Percentiles rank a stretch among this genome's conserved stretches.
Conservation (phyloP, 1,140 invertebrate species). For the Sycobia sp. region DNA sequence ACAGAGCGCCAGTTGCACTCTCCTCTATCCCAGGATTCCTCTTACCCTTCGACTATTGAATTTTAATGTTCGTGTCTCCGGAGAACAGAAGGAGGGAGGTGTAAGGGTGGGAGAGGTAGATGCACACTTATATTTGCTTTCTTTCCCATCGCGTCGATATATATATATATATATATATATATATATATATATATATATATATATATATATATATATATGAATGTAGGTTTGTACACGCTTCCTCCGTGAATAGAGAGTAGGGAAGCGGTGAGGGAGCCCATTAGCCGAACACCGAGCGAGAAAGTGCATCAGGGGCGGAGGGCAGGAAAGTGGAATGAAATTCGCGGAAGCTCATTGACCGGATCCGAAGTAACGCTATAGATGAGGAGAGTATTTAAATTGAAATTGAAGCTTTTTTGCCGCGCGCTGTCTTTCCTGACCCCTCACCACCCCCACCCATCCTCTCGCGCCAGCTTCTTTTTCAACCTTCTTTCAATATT, state of each 20-base stretch:
- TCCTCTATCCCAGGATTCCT: conserved; percentile 36
- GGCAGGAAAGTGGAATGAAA: conserved; percentile 25
- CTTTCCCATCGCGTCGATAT: not conserved
- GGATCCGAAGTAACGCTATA: conserved; percentile 17
- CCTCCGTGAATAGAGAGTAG: too few species aligned
- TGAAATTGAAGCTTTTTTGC: conserved; percentile 32
- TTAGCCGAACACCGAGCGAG: conserved; percentile 1
- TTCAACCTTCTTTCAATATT: conserved; percentile 24
- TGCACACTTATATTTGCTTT: not conserved
- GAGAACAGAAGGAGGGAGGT: not conserved
- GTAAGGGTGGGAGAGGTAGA: not conserved
- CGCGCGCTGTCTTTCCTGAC: not conserved
- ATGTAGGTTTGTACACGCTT: not conserved
- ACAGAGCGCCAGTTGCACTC: not conserved
- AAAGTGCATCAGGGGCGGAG: not conserved
- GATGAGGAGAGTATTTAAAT: conserved; percentile 30
- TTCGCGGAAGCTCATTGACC: conserved; percentile 30
- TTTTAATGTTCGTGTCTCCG: conserved; percentile 42
- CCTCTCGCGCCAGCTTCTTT: conserved; percentile 22
- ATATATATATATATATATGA: too few species aligned
- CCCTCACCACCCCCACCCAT: not conserved
- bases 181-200: too few species aligned
- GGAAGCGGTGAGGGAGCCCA: conserved; percentile 10
- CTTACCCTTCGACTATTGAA: conserved; percentile 44
- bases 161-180: too few species aligned